These are phyloP conservation scores for Enteromius viviparus DNA, from an alignment of 2,797 vertebrate genomes.

Conservation along the genomic window DNA sequence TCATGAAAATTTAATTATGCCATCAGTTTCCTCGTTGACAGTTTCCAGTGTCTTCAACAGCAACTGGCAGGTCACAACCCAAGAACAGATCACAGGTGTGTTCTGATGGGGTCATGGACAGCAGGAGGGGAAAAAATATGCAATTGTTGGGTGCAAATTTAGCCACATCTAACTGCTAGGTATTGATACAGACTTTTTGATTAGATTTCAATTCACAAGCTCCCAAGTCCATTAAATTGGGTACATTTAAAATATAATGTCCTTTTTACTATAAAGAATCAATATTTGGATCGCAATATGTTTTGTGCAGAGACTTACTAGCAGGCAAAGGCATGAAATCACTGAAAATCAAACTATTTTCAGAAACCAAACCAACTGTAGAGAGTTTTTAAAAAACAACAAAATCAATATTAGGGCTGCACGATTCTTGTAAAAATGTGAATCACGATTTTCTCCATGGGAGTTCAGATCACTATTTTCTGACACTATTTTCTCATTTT, in stretches of 20 bases:
- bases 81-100: not conserved
- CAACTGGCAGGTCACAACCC: constrained; percentile 5
- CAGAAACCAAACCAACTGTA: not conserved
- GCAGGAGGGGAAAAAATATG: not conserved
- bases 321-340: not conserved
- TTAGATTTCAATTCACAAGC: not conserved
- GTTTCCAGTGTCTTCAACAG: not conserved
- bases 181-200: not conserved
- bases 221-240: not conserved
- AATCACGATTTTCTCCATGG: too few relatives aligned
- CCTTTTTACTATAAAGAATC: not conserved
- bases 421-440: too few relatives aligned
- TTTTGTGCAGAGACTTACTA: not conserved
- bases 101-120: not conserved
- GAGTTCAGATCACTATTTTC: too few relatives aligned
- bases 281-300: not conserved
- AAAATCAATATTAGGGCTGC: not conserved
- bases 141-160: not conserved
- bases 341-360: not conserved
- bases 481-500: too few relatives aligned
- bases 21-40: not conserved
- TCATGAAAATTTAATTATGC: constrained; percentile 15
- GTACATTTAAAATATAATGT: not conserved
- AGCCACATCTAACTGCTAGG: not conserved
- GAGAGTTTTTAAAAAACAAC: not conserved